Evolutionary conservation across 30 jellyfish, hydroid and myxozoan species (phyloP).

Genomic region (Turritopsis dohrnii): DNA sequence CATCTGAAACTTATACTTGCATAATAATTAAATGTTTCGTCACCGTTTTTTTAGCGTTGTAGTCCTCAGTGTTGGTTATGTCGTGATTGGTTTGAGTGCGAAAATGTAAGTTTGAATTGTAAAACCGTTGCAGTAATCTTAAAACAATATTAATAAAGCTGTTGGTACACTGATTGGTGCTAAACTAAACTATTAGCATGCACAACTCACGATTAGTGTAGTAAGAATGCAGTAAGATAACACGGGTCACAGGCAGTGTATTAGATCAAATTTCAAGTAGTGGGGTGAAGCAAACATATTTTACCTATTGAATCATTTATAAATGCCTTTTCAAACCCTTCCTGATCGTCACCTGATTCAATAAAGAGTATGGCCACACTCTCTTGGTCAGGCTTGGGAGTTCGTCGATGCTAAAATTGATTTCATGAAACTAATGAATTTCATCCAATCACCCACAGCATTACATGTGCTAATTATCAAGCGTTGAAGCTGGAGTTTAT

Average conservation of each 20-base stretch:
- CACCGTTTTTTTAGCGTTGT: neutral
- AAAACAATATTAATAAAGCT: too few species aligned
- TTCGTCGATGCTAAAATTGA: neutral
- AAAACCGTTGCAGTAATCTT: too few species aligned
- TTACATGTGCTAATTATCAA: neutral
- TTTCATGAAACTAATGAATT: neutral
- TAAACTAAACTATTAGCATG: too few species aligned
- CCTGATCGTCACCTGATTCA: neutral
- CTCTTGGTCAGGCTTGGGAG: neutral
- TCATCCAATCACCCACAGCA: neutral
- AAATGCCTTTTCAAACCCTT: neutral
- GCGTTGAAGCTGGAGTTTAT: neutral
- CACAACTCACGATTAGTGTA: too few species aligned
- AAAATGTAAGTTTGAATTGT: too few species aligned
- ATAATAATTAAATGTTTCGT: neutral
- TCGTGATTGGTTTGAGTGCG: neutral
- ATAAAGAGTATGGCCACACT: neutral
- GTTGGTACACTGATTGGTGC: too few species aligned
- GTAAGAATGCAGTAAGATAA: too few species aligned
- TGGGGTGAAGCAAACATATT: neutral
- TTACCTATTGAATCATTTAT: neutral
- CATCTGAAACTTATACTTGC: neutral
- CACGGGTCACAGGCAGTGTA: neutral
- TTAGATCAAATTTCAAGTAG: neutral
- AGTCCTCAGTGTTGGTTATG: neutral